A percentile compares a stretch with the other conserved stretches of the same genome.
Conservation (phyloP, 2,888 invertebrate genomes). For the Zootermopsis nevadensis region DNA sequence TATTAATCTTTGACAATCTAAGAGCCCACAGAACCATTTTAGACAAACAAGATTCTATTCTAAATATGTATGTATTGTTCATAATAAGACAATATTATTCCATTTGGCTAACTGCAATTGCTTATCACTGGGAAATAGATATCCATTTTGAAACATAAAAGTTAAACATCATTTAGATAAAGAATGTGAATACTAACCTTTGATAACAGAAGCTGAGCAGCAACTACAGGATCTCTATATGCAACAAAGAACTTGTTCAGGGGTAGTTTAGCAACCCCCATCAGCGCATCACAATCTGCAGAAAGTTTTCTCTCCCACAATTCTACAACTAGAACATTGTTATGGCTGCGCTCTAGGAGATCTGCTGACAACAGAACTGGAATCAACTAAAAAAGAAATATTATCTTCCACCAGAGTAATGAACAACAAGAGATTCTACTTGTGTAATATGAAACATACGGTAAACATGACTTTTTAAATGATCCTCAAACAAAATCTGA, state of each 20-base stretch:
- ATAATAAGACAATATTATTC: too few species aligned
- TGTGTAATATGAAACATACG: too few species aligned
- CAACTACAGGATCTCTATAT: constrained; percentile 68
- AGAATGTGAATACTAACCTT: constrained; percentile 61
- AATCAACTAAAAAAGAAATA: constrained; percentile 63
- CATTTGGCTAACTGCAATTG: too few species aligned
- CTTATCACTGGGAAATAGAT: too few species aligned
- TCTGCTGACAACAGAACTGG: constrained; percentile 68
- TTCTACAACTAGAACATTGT: constrained; percentile 69
- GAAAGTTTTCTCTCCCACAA: constrained; percentile 64
- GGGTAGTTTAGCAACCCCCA: constrained; percentile 68
- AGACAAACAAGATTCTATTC: too few species aligned
- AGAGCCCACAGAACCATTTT: too few species aligned
- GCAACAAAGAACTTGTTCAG: constrained; percentile 72
- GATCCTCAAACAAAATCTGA: too few species aligned
- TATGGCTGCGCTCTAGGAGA: constrained; percentile 67
- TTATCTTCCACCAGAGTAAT: constrained; percentile 26
- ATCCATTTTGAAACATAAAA: too few species aligned
- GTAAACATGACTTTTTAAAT: too few species aligned
- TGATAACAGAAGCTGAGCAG: constrained; percentile 67
- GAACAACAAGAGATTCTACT: constrained; percentile 27
- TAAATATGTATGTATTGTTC: too few species aligned
- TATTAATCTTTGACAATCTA: too few species aligned
- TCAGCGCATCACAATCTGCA: constrained; percentile 59
- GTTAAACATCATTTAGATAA: too few species aligned